phyloP scores from a whole-genome alignment of 1,140 invertebrate genomes.

The Zaprionus vittiger region DNA sequence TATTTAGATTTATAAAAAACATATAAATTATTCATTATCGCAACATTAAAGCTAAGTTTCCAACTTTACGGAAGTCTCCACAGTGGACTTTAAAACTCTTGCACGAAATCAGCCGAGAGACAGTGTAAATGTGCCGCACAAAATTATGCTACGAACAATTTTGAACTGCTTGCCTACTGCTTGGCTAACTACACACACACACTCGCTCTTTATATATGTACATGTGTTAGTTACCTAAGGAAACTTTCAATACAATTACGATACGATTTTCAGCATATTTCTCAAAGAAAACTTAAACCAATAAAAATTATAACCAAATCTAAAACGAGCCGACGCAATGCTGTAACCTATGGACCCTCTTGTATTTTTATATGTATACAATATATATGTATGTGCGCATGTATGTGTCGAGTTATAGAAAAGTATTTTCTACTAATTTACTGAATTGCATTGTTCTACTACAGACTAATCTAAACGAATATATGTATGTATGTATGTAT shows the following conservation, averaged over 20 bases:
- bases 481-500: conserved; percentile 37
- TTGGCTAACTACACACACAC: conserved; percentile 31
- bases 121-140: conserved; percentile 17
- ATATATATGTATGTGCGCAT: conserved; percentile 14
- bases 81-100: no score
- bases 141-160: conserved; percentile 54
- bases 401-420: conserved; percentile 13
- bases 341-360: conserved; percentile 77
- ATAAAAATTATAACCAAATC: conserved; percentile 18
- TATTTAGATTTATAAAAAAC: no score
- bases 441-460: conserved; percentile 39
- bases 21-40: no score
- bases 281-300: conserved; percentile 23
- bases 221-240: no score
- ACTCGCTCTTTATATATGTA: not conserved
- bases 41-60: not conserved
- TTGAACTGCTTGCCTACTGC: conserved; percentile 25
- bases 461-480: conserved; percentile 18
- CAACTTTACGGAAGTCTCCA: not conserved
- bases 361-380: conserved; percentile 77
- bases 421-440: conserved; percentile 78
- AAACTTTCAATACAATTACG: not conserved
- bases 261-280: conserved; percentile 26
- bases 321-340: conserved; percentile 19
- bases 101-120: not conserved